A percentile compares a stretch with the other conserved stretches of the same genome.
phyloP scores from a whole-genome alignment of 2,113 vertebrate genomes.

The Platichthys stellatus region DNA sequence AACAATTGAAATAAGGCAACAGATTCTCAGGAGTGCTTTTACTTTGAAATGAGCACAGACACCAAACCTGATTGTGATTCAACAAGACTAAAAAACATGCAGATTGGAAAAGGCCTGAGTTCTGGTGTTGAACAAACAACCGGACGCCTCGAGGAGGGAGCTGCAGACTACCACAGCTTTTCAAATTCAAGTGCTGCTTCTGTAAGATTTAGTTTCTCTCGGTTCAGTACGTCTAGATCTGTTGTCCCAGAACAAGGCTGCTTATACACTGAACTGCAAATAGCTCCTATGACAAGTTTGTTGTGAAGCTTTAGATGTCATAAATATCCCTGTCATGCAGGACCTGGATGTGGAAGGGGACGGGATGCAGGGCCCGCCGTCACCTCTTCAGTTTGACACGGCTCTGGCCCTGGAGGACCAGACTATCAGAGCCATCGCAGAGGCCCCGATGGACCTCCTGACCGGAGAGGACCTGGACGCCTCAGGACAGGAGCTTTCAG shows the following conservation, averaged over 20 bases:
- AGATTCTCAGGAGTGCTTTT: too few species aligned
- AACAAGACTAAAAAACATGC: too few species aligned
- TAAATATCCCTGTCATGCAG: conserved; percentile 67
- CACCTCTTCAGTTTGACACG: conserved; percentile 94
- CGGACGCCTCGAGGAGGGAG: too few species aligned
- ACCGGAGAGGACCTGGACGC: conserved; percentile 77
- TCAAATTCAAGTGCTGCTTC: too few species aligned
- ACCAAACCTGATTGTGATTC: too few species aligned
- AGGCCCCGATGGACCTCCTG: conserved; percentile 88
- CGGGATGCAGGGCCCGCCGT: conserved; percentile 92
- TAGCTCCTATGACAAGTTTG: background rate
- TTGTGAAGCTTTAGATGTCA: background rate
- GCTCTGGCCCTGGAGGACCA: conserved; percentile 88
- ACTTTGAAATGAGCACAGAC: too few species aligned
- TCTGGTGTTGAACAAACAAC: too few species aligned
- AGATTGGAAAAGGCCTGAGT: too few species aligned
- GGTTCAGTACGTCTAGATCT: background rate
- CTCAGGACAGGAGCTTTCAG: too few species aligned
- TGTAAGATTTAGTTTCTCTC: too few species aligned
- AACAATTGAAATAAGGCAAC: too few species aligned
- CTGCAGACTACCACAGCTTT: too few species aligned
- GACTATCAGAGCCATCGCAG: conserved; percentile 86
- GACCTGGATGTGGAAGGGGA: conserved; percentile 97
- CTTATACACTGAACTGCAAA: background rate
- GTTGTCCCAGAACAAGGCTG: background rate